Evolutionary conservation across 2,888 invertebrate species (phyloP).

Genomic region (Amphiduros pacificus): DNA sequence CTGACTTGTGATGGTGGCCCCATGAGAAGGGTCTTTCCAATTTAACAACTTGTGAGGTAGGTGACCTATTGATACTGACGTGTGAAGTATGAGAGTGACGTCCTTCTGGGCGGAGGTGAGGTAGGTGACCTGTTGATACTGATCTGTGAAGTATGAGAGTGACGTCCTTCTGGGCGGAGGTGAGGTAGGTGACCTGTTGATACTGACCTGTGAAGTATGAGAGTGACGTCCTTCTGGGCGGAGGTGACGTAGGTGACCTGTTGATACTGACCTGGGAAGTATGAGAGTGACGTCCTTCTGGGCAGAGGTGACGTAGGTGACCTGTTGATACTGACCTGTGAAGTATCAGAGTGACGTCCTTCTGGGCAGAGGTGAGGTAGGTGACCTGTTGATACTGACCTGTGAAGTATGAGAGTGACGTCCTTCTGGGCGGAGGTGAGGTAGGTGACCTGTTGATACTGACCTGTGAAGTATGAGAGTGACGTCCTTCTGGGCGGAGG

Average conservation of each 20-base stretch:
- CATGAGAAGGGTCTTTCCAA: no score
- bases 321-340: constrained; percentile 47
- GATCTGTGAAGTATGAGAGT: constrained; percentile 48
- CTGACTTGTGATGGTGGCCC: no score
- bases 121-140: no score
- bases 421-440: constrained; percentile 43
- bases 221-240: constrained; percentile 45
- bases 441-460: no score
- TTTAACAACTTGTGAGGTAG: no score
- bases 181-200: constrained; percentile 43
- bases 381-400: constrained; percentile 45
- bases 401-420: constrained; percentile 47
- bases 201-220: constrained; percentile 49
- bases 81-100: constrained; percentile 47
- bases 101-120: constrained; percentile 43
- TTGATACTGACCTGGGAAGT: constrained; percentile 48
- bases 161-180: constrained; percentile 46
- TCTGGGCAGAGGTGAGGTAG: constrained; percentile 41
- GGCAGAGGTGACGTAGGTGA: constrained; percentile 42
- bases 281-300: constrained; percentile 48
- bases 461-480: no score
- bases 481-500: no score
- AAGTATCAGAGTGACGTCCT: constrained; percentile 47
- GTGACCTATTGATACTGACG: no score
- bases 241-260: constrained; percentile 43